Percentiles rank a stretch among this genome's conserved stretches.
These are phyloP conservation scores for Idaea aversata DNA, from an alignment of 2,888 invertebrate genomes.

Conservation along the genomic window DNA sequence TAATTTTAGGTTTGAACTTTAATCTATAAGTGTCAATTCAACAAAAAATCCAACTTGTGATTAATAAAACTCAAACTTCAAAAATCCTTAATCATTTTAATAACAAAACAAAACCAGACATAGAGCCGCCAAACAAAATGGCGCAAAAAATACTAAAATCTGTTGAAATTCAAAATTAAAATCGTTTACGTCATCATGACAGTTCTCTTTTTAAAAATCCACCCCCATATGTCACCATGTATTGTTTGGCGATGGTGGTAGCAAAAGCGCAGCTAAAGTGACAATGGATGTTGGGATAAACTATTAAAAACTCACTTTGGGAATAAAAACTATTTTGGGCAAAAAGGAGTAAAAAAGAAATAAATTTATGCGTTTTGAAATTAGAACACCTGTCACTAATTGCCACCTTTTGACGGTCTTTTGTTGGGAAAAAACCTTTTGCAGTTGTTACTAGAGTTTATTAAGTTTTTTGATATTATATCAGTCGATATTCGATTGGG, in stretches of 20 bases:
- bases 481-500: too few species aligned
- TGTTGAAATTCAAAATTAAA: constrained; percentile 44
- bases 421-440: constrained; percentile 44
- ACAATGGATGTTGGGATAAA: constrained; percentile 74
- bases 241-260: constrained; percentile 66
- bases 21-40: not conserved
- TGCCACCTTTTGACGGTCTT: constrained; percentile 77
- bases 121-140: constrained; percentile 64
- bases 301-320: constrained; percentile 30
- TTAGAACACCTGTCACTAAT: constrained; percentile 77
- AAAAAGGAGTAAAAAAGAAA: constrained; percentile 49
- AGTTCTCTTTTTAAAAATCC: constrained; percentile 43
- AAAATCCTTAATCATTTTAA: constrained; percentile 20
- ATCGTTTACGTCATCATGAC: constrained; percentile 69
- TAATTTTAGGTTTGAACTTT: too few species aligned
- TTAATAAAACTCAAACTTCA: too few species aligned
- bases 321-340: constrained; percentile 54
- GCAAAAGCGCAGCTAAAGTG: constrained; percentile 61
- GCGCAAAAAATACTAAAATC: constrained; percentile 52
- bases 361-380: constrained; percentile 65
- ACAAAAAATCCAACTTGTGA: too few species aligned
- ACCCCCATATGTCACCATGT: constrained; percentile 69
- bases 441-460: not conserved
- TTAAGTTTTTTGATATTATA: too few species aligned
- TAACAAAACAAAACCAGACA: constrained; percentile 52